These are phyloP conservation scores for Aeoliscus strigatus DNA, from an alignment of 2,797 vertebrate species.

Conservation along the genomic window DNA sequence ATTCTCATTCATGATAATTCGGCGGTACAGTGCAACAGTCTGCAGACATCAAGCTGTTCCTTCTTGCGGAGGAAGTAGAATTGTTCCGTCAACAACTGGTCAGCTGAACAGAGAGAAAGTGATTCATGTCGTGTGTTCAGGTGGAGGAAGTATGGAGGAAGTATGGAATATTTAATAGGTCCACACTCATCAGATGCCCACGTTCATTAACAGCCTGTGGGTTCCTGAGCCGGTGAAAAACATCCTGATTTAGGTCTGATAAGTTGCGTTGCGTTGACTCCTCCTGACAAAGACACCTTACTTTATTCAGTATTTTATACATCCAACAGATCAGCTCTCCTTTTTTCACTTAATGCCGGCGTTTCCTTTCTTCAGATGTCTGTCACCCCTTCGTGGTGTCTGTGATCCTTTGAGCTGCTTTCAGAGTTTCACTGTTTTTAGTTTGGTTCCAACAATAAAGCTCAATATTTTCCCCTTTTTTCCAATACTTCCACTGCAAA, in stretches of 20 bases:
- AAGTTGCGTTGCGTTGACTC: slow-evolving; percentile 3
- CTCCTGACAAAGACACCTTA: slow-evolving; percentile 3
- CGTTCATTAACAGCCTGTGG: too few species aligned
- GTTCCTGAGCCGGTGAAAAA: slow-evolving; percentile 1
- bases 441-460: slow-evolving; percentile 7
- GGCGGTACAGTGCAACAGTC: neutral
- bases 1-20: neutral
- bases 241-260: slow-evolving; percentile 9
- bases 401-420: slow-evolving; percentile 15
- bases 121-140: too few species aligned
- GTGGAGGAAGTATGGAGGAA: too few species aligned
- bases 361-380: slow-evolving; percentile 1
- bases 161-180: too few species aligned
- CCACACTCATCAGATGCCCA: too few species aligned
- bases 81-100: neutral
- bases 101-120: too few species aligned
- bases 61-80: neutral
- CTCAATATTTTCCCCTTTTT: slow-evolving; percentile 2
- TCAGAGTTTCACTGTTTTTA: neutral
- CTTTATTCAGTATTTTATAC: slow-evolving; percentile 9
- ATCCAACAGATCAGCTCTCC: slow-evolving; percentile 1
- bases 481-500: too few species aligned
- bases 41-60: neutral
- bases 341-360: slow-evolving; percentile 10
- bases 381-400: slow-evolving; percentile 1